Percentiles rank a stretch among this genome's conserved stretches.
phyloP scores from a whole-genome alignment of 2,888 invertebrate species.

The Sturmia bella region DNA sequence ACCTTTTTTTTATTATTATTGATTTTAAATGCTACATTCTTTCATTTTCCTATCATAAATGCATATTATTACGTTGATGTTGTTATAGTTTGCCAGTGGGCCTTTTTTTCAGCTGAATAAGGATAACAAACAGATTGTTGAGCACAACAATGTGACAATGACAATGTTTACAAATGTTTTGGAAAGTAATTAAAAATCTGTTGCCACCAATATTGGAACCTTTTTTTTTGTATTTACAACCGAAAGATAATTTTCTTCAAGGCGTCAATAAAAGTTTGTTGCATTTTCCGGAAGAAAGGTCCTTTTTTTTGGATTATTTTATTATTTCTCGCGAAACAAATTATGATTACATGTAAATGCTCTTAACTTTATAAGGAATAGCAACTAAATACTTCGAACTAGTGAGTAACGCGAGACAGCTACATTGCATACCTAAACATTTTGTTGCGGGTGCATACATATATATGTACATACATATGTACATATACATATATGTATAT shows the following conservation, averaged over 20 bases:
- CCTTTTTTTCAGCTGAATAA: background rate
- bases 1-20: slow-evolving; percentile 8
- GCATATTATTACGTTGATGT: no score
- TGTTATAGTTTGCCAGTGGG: background rate
- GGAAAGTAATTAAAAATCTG: slow-evolving; percentile 56
- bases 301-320: slow-evolving; percentile 7
- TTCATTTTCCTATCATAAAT: no score
- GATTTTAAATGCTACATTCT: no score
- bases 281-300: slow-evolving; percentile 7
- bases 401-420: slow-evolving; percentile 1
- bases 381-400: background rate
- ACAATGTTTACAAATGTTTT: slow-evolving; percentile 42
- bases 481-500: background rate
- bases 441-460: no score
- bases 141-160: slow-evolving; percentile 36
- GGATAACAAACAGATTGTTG: slow-evolving; percentile 24
- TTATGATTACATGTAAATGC: background rate
- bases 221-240: slow-evolving; percentile 3
- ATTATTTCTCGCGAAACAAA: slow-evolving; percentile 21
- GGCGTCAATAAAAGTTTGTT: background rate
- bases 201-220: slow-evolving; percentile 44
- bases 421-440: no score
- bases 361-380: background rate
- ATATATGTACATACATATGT: no score
- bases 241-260: background rate